Evolutionary conservation across 2,888 invertebrate species (phyloP), one percentile per base, ranked within the genome.

Genomic region (Argynnis bischoffii): DNA sequence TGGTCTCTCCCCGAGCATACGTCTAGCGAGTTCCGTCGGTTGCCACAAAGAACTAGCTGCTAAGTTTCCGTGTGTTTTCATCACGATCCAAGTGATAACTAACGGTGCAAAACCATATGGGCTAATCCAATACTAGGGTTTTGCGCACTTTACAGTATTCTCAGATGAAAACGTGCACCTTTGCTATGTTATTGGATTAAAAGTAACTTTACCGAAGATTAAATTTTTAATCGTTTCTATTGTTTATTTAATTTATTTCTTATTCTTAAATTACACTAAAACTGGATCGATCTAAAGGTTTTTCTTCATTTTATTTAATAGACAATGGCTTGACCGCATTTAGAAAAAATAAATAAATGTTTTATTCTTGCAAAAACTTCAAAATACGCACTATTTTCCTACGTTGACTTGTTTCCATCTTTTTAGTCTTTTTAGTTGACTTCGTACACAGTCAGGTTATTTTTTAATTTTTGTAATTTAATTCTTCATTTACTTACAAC

Each of bases 1-100:
- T 14, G 91, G 92, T 47, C 92, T 81, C 77, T 90, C 90, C 66
- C 92, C 92, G 69, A 91, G 78, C 87, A 92, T 86, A 35, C 92
- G 85, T 18, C 92, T 85, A 46, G 92, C 90, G 67, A 92, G 83
- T 78, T 92, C 92, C 48, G 89, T 88, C n/a, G 92, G 91, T 75
- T 92, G 92, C 92, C 92, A 92, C 71, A 92, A 79, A 77, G 89
- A 90, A 81, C 91, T 92, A 70, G 89, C 88, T 61, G 90, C 90
- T 76, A 92, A 79, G 80, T 89, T 88, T 15, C 89, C 90, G 88
- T 90, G 92, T 80, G 90, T 82, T 79, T 90, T 88, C 92, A 92
- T 92, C 84, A 82, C 88, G 84, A 76, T 76, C 74, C 83, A 76
- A 77, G 78, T 81, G 82, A 80, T 78, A 77, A 88, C 89, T 88